These are phyloP conservation scores for Arge pagana DNA, from an alignment of 2,888 invertebrate genomes.

Conservation along the genomic window DNA sequence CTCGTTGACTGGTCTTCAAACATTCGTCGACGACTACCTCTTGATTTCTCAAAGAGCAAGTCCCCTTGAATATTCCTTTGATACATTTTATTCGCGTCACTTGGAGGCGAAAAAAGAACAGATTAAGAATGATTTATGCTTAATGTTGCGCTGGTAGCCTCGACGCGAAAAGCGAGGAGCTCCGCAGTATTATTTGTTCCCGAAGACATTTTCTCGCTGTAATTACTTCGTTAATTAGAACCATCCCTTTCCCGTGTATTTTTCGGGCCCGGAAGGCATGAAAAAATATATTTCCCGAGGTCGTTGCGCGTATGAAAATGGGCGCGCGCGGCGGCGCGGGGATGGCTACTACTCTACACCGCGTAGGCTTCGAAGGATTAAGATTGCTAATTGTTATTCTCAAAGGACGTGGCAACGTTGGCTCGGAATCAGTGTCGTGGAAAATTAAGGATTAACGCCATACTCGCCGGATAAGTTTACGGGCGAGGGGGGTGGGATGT, in stretches of 20 bases:
- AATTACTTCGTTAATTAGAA: conserved; percentile 18
- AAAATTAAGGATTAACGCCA: conserved; percentile 49
- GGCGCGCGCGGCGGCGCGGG: conserved; percentile 11
- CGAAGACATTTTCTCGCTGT: conserved; percentile 38
- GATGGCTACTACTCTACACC: not conserved
- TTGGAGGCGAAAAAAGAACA: too few species aligned
- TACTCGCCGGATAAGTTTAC: conserved; percentile 4
- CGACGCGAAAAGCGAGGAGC: too few species aligned
- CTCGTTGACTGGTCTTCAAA: too few species aligned
- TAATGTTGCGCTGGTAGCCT: conserved; percentile 28
- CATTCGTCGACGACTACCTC: too few species aligned
- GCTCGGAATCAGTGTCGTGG: conserved; percentile 35
- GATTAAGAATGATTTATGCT: conserved; percentile 53
- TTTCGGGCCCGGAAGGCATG: conserved; percentile 29
- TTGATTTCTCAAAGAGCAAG: too few species aligned
- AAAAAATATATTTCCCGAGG: conserved; percentile 47
- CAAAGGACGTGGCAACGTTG: conserved; percentile 34
- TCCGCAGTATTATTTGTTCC: conserved; percentile 31
- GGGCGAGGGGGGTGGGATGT: not conserved
- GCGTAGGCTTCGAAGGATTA: conserved; percentile 42
- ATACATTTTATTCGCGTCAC: too few species aligned
- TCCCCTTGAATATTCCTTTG: too few species aligned
- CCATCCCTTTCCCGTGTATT: conserved; percentile 1
- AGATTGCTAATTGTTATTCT: conserved; percentile 53
- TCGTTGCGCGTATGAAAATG: conserved; percentile 31